Evolutionary conservation across 2,797 vertebrate species (phyloP).

Genomic region (Helostoma temminkii): DNA sequence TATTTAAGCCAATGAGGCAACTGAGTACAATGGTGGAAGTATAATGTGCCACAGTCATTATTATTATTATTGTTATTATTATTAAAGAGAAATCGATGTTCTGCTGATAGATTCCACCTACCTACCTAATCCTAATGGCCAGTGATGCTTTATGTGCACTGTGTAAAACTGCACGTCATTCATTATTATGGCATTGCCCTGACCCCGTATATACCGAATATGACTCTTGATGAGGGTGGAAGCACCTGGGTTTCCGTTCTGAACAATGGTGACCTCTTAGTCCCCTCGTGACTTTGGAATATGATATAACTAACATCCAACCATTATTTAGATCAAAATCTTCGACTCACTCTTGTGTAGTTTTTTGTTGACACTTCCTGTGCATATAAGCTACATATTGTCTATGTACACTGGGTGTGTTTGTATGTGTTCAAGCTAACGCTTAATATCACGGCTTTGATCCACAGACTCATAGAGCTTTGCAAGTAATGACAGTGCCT

Average conservation of each 20-base stretch:
- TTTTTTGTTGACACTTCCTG: constrained; percentile 66
- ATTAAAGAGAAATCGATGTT: not conserved
- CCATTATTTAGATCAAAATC: constrained; percentile 59
- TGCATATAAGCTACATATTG: constrained; percentile 1
- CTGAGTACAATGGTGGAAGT: not conserved
- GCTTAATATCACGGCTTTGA: not conserved
- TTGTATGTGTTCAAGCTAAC: constrained; percentile 1
- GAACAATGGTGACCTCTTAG: constrained; percentile 68
- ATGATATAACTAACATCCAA: constrained; percentile 41
- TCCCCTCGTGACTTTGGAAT: constrained; percentile 39
- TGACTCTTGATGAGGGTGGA: constrained; percentile 48
- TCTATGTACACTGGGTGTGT: constrained; percentile 29
- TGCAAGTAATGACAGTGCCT: constrained; percentile 31
- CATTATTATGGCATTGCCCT: constrained; percentile 13
- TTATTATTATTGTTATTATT: not conserved
- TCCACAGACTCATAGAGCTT: not conserved
- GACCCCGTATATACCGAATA: constrained; percentile 1
- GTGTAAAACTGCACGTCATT: constrained; percentile 1
- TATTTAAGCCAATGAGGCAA: not conserved
- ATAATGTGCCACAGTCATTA: not conserved
- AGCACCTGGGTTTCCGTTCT: constrained; percentile 73
- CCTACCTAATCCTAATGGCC: not conserved
- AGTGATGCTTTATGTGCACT: not conserved
- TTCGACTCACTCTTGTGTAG: constrained; percentile 36
- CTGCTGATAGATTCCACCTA: not conserved